phyloP scores from a whole-genome alignment of 2,888 invertebrate genomes.

The Sicus ferrugineus region DNA sequence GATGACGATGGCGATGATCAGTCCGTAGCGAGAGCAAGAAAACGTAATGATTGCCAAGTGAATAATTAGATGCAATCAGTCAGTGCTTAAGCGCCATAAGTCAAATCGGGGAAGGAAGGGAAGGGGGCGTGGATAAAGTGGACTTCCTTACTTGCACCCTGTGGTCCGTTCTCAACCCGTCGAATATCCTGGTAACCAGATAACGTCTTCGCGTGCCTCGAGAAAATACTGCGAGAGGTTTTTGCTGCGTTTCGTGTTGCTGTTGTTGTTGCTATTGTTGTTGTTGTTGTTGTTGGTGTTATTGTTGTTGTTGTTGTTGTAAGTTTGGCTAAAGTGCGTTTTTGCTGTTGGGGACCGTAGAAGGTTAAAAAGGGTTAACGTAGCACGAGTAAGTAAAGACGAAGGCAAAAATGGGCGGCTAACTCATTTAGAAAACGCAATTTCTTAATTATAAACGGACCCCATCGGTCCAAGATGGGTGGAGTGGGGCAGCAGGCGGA shows the following conservation, averaged over 20 bases:
- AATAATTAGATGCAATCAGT: slow-evolving; percentile 61
- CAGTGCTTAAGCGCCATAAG: slow-evolving; percentile 53
- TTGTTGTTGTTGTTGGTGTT: too few relatives aligned
- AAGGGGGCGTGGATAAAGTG: not conserved
- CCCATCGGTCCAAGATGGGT: not conserved
- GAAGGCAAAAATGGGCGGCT: slow-evolving; percentile 21
- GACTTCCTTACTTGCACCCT: not conserved
- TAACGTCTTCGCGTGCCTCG: not conserved
- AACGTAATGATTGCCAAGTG: slow-evolving; percentile 41
- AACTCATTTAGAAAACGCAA: slow-evolving; percentile 54
- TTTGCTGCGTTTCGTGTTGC: not conserved
- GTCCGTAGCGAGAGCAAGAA: slow-evolving; percentile 21
- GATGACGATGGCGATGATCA: too few relatives aligned
- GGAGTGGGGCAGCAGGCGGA: not conserved
- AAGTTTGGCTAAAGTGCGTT: not conserved
- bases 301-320: slow-evolving; percentile 5
- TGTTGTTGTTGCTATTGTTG: not conserved
- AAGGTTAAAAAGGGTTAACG: not conserved
- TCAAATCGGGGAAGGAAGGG: not conserved
- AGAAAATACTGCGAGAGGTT: not conserved
- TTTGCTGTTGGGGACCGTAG: not conserved
- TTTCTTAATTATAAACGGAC: slow-evolving; percentile 52
- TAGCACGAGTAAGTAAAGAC: not conserved
- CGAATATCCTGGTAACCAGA: not conserved
- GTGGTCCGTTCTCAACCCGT: not conserved